Evolutionary conservation across 2,888 invertebrate genomes (phyloP).

Genomic region (Rhorus exstirpatorius): DNA sequence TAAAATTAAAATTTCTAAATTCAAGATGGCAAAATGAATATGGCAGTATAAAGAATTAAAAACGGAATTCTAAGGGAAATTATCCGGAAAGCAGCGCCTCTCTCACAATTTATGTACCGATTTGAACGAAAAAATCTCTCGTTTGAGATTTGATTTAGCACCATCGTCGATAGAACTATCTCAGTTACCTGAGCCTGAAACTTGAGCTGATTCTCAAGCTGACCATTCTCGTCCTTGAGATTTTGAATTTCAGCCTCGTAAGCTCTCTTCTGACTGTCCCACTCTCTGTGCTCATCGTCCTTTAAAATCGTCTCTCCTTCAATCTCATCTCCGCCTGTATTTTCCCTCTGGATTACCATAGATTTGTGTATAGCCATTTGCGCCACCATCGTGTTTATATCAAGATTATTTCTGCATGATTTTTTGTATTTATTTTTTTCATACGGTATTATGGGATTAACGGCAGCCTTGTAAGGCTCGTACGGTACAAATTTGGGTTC

Average conservation of each 20-base stretch:
- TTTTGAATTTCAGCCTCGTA: slow-evolving; percentile 89
- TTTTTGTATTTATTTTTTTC: slow-evolving; percentile 84
- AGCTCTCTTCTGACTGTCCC: slow-evolving; percentile 87
- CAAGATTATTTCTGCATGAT: slow-evolving; percentile 88
- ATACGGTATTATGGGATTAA: slow-evolving; percentile 91
- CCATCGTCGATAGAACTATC: background rate
- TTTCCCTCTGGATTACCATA: slow-evolving; percentile 86
- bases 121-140: no score
- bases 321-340: slow-evolving; percentile 78
- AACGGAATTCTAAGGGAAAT: no score
- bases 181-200: slow-evolving; percentile 92
- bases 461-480: slow-evolving; percentile 95
- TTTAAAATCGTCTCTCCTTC: slow-evolving; percentile 72
- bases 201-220: slow-evolving; percentile 93
- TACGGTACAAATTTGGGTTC: slow-evolving; percentile 95
- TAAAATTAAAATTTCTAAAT: no score
- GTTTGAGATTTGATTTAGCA: no score
- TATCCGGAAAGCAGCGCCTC: no score
- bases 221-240: slow-evolving; percentile 90
- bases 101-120: no score
- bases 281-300: slow-evolving; percentile 79
- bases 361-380: slow-evolving; percentile 91
- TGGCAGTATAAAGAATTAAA: no score
- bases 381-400: slow-evolving; percentile 89
- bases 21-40: no score